Evolutionary conservation across 1,140 invertebrate species (phyloP).

Genomic region (Drosophila asahinai): DNA sequence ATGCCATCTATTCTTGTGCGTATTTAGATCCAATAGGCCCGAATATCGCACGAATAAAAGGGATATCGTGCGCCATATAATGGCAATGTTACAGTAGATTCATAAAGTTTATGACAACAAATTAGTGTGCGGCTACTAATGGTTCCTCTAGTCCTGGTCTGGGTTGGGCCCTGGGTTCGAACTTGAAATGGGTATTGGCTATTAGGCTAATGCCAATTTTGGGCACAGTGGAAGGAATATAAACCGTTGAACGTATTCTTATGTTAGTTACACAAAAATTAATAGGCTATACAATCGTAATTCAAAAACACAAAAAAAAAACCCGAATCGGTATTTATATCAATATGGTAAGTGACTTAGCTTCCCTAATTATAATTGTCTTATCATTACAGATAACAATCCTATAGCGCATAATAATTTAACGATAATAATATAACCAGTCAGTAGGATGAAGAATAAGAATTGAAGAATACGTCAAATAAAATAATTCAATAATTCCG

Average conservation of each 20-base stretch:
- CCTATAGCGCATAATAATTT: background rate
- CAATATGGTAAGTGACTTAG: background rate
- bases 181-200: constrained; percentile 20
- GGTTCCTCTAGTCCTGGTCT: constrained; percentile 1
- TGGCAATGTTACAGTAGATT: constrained; percentile 44
- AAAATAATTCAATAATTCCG: no score
- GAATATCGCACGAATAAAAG: constrained; percentile 17
- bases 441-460: no score
- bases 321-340: background rate
- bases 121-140: constrained; percentile 53
- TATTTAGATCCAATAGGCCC: constrained; percentile 10
- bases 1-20: background rate
- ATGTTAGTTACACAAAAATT: background rate
- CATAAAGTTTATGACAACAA: constrained; percentile 70
- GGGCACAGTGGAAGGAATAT: constrained; percentile 11
- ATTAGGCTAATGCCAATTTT: constrained; percentile 27
- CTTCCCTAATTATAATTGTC: background rate
- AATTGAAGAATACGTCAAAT: no score
- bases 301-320: background rate
- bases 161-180: constrained; percentile 17
- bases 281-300: background rate
- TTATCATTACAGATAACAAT: background rate
- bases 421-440: no score
- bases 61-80: constrained; percentile 22
- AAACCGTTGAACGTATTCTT: no score